Conservation (phyloP, 2,888 invertebrate genomes). For the Biston betularia region DNA sequence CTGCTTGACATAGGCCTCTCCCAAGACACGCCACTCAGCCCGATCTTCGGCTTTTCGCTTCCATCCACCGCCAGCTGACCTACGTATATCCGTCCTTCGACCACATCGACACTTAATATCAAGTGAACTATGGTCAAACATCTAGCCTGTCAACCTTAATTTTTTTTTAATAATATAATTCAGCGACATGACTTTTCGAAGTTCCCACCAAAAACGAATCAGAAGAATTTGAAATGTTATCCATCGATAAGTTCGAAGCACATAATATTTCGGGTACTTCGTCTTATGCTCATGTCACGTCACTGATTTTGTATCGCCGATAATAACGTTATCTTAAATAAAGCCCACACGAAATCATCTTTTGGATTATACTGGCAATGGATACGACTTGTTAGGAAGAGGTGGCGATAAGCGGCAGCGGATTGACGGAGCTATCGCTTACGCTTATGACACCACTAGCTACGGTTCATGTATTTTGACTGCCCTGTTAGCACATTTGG, state of each 20-base stretch:
- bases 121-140: no score
- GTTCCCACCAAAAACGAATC: no score
- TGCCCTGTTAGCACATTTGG: no score
- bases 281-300: constrained; percentile 19
- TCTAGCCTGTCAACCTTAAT: no score
- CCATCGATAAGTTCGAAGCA: neutral
- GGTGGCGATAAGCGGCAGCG: constrained; percentile 16
- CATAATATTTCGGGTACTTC: neutral
- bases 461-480: neutral
- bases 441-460: neutral
- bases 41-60: no score
- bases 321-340: constrained; percentile 23
- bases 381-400: neutral
- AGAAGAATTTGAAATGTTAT: neutral
- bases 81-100: no score
- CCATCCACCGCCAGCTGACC: no score
- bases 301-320: constrained; percentile 26
- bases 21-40: no score
- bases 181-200: no score
- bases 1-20: no score
- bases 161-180: no score
- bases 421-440: neutral
- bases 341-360: constrained; percentile 33
- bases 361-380: constrained; percentile 13
- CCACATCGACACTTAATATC: neutral